phyloP scores from a whole-genome alignment of 2,113 vertebrate species.

The Spheniscus mendiculus region DNA sequence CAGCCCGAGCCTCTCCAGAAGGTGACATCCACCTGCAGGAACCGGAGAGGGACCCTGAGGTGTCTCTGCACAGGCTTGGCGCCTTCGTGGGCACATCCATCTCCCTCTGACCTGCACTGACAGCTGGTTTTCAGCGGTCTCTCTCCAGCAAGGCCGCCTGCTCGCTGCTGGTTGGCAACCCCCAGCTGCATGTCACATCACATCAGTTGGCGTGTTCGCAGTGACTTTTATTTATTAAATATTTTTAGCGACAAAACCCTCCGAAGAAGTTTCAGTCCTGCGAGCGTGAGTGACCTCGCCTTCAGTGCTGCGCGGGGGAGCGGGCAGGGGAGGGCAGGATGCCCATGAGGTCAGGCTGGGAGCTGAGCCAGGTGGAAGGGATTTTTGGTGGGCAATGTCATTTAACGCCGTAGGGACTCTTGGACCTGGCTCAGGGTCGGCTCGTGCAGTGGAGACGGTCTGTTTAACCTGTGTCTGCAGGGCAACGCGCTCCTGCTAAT shows the following conservation, averaged over 20 bases:
- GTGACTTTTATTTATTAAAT: not conserved
- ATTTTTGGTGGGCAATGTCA: not conserved
- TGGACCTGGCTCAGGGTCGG: accelerated
- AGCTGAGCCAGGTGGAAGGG: not conserved
- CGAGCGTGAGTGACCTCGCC: not conserved
- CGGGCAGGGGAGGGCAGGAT: not conserved
- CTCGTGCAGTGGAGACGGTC: accelerated
- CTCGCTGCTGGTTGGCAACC: not conserved
- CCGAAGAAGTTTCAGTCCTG: not conserved
- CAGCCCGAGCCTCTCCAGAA: accelerated
- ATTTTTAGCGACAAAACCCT: not conserved
- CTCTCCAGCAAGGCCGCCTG: not conserved
- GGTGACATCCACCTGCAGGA: not conserved
- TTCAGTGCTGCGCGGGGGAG: accelerated
- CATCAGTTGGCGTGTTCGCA: accelerated
- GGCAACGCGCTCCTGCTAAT: not conserved
- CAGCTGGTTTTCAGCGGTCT: not conserved
- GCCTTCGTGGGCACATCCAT: not conserved
- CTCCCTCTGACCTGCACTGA: not conserved
- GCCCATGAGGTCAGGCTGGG: not conserved
- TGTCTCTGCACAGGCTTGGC: not conserved
- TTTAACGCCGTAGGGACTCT: accelerated
- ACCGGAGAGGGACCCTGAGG: not conserved
- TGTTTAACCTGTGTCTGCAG: not conserved
- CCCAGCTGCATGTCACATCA: constrained; percentile 41